Percentiles rank a stretch among this genome's conserved stretches.
Evolutionary conservation across 2,888 invertebrate species (phyloP).

Genomic region (Euspilapteryx auroguttella): DNA sequence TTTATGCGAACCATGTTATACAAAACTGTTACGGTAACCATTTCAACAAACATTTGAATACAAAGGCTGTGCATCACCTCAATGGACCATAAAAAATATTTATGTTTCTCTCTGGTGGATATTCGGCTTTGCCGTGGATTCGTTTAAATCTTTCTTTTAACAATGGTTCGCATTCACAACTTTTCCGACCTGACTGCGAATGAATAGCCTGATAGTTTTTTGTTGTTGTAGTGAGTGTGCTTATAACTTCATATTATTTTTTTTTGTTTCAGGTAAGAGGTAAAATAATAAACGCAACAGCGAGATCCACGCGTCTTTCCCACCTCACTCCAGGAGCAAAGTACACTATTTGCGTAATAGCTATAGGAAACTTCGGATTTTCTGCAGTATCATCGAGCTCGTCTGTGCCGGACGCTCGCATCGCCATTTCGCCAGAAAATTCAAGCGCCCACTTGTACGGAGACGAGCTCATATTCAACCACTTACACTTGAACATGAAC

Average conservation of each 20-base stretch:
- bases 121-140: conserved; percentile 35
- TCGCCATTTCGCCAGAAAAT: conserved; percentile 38
- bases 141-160: conserved; percentile 41
- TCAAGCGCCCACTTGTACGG: conserved; percentile 48
- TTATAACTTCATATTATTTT: no score
- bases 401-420: conserved; percentile 51
- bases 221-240: no score
- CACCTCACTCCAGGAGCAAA: conserved; percentile 77
- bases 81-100: conserved; percentile 60
- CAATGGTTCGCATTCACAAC: conserved; percentile 23
- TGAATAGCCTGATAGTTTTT: no score
- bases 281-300: conserved; percentile 71
- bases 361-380: conserved; percentile 70
- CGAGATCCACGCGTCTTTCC: conserved; percentile 73
- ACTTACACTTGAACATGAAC: conserved; percentile 40
- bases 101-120: conserved; percentile 46
- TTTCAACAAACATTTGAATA: conserved; percentile 56
- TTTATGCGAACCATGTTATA: conserved; percentile 20
- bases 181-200: conserved; percentile 15
- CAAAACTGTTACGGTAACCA: conserved; percentile 31
- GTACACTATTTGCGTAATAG: conserved; percentile 86
- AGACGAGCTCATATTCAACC: conserved; percentile 60
- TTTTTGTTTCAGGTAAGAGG: conserved; percentile 71
- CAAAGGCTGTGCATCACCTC: conserved; percentile 56
- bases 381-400: conserved; percentile 33